Conservation (phyloP, 2,888 invertebrate genomes). For the Ethmia dodecea region DNA sequence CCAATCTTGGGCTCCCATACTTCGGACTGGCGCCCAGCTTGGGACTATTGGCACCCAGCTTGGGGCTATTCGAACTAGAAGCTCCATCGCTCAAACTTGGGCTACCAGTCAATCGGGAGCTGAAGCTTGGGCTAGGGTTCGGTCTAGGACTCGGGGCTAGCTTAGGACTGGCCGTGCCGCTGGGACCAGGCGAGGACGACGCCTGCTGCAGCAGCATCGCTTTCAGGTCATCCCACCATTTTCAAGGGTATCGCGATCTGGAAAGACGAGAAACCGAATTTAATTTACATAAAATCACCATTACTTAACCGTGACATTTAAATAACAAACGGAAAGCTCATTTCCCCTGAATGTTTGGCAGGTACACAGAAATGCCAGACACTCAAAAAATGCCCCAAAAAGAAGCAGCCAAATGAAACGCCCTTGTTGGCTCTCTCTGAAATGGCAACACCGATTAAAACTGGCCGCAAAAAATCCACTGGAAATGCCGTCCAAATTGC, state of each 20-base stretch:
- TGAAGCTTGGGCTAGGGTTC: conserved; percentile 41
- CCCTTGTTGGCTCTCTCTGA: conserved; percentile 36
- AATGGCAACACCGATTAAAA: conserved; percentile 70
- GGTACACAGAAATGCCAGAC: conserved; percentile 8
- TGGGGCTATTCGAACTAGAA: conserved; percentile 43
- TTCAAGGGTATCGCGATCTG: conserved; percentile 41
- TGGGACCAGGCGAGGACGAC: conserved; percentile 68
- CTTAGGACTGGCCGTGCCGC: conserved; percentile 69
- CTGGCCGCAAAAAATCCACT: conserved; percentile 59
- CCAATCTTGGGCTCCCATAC: conserved; percentile 54
- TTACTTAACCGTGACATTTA: conserved; percentile 6
- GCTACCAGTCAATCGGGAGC: conserved; percentile 42
- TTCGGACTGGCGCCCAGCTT: conserved; percentile 55
- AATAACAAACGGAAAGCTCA: conserved; percentile 10
- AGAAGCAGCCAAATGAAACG: conserved; percentile 41
- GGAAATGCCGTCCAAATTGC: conserved; percentile 55
- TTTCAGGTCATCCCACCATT: conserved; percentile 66
- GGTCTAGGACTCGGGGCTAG: conserved; percentile 50
- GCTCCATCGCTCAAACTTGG: conserved; percentile 51
- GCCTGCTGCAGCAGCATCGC: conserved; percentile 74
- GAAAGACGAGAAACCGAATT: conserved; percentile 22
- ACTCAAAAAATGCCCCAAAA: conserved; percentile 29
- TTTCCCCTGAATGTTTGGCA: conserved; percentile 7
- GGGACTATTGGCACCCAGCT: conserved; percentile 38
- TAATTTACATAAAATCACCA: neutral